These are phyloP conservation scores for Bombylius discolor DNA, from an alignment of 2,888 invertebrate genomes.

Conservation along the genomic window DNA sequence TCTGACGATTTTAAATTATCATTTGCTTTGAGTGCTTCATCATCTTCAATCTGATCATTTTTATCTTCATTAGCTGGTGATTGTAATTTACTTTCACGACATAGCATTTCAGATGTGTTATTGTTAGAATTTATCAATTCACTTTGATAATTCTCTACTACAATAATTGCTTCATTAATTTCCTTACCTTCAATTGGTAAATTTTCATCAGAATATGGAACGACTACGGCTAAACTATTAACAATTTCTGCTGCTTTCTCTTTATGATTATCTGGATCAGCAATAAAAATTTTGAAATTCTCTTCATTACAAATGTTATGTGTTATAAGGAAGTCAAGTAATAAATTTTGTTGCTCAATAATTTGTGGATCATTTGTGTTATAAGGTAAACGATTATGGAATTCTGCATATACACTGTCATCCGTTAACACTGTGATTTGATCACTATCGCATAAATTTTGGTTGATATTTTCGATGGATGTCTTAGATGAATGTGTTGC, in stretches of 20 bases:
- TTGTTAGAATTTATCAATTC: neutral
- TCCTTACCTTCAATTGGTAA: neutral
- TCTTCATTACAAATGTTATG: slow-evolving; percentile 33
- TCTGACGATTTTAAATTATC: slow-evolving; percentile 5
- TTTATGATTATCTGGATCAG: slow-evolving; percentile 31
- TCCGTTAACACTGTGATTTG: neutral
- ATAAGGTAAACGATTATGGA: slow-evolving; percentile 27
- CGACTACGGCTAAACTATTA: slow-evolving; percentile 24
- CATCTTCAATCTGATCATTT: slow-evolving; percentile 5
- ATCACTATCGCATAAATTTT: neutral
- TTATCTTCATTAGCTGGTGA: slow-evolving; percentile 10
- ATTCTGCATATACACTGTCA: slow-evolving; percentile 13
- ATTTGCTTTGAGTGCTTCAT: neutral
- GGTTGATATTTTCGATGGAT: neutral
- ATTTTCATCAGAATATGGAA: slow-evolving; percentile 17
- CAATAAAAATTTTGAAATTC: slow-evolving; percentile 32
- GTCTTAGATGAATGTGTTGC: neutral
- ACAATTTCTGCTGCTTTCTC: slow-evolving; percentile 28
- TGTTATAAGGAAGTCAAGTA: slow-evolving; percentile 30
- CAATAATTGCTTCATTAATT: neutral
- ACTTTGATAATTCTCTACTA: neutral
- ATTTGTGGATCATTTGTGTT: slow-evolving; percentile 26
- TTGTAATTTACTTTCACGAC: slow-evolving; percentile 6
- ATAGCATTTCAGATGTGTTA: neutral
- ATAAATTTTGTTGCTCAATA: slow-evolving; percentile 28